Percentiles rank a stretch among this genome's conserved stretches.
Conservation (phyloP, 2,888 invertebrate genomes). For the Bembecia ichneumoniformis region DNA sequence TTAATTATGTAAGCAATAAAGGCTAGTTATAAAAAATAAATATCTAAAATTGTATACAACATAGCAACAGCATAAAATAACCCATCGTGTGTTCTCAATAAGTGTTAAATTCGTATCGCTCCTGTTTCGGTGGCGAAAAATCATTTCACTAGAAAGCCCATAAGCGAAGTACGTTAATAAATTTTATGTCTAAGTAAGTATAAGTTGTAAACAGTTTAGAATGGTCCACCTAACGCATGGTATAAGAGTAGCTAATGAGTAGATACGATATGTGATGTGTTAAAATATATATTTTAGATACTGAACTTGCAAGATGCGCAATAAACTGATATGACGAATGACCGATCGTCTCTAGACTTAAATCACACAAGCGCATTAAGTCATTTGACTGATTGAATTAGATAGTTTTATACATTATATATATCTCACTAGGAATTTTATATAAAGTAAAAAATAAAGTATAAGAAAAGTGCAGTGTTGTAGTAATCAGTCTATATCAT, state of each 20-base stretch:
- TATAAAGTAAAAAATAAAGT: too few relatives aligned
- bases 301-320: too few relatives aligned
- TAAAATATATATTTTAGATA: constrained; percentile 15
- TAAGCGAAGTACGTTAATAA: neutral
- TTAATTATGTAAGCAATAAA: constrained; percentile 20
- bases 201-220: constrained; percentile 10
- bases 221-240: constrained; percentile 63
- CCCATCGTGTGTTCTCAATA: neutral
- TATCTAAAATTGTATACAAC: constrained; percentile 47
- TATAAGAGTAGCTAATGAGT: constrained; percentile 60
- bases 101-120: neutral
- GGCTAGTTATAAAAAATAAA: constrained; percentile 52
- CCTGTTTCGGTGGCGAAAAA: neutral
- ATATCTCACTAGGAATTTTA: too few relatives aligned
- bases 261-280: constrained; percentile 66
- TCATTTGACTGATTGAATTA: too few relatives aligned
- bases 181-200: neutral
- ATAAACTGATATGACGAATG: too few relatives aligned
- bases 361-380: too few relatives aligned
- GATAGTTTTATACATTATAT: too few relatives aligned
- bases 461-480: too few relatives aligned
- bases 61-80: constrained; percentile 29
- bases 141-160: neutral
- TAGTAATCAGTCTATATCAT: too few relatives aligned
- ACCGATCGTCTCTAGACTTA: too few relatives aligned